Evolutionary conservation across 2,888 invertebrate species (phyloP).

Genomic region (Adelphocoris suturalis): DNA sequence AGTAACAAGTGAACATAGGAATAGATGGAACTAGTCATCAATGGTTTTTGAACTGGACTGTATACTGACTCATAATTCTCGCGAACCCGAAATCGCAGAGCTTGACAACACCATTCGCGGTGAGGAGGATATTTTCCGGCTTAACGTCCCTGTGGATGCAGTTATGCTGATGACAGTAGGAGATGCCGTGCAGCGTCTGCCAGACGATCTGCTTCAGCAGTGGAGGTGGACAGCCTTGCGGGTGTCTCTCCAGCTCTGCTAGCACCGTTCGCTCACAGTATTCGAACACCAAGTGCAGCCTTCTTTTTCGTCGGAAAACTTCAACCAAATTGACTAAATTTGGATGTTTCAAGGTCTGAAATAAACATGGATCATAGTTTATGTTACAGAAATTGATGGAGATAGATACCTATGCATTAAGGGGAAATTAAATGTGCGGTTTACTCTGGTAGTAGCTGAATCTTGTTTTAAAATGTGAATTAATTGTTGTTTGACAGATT

Average conservation of each 20-base stretch:
- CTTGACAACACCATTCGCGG: conserved; percentile 95
- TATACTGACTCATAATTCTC: conserved; percentile 89
- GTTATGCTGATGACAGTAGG: conserved; percentile 97
- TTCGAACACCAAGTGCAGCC: conserved; percentile 98
- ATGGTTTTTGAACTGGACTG: too few relatives aligned
- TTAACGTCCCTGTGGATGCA: conserved; percentile 98
- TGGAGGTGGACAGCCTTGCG: conserved; percentile 93
- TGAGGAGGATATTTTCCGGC: conserved; percentile 98
- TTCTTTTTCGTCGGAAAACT: conserved; percentile 96
- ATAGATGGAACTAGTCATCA: too few relatives aligned
- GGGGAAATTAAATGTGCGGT: too few relatives aligned
- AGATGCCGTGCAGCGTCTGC: conserved; percentile 96
- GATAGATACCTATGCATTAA: too few relatives aligned
- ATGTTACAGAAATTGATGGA: too few relatives aligned
- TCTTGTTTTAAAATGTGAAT: too few relatives aligned
- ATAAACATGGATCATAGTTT: conserved; percentile 73
- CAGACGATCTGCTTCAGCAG: conserved; percentile 95
- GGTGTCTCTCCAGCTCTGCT: conserved; percentile 96
- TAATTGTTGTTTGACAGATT: too few relatives aligned
- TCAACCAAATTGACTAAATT: conserved; percentile 98
- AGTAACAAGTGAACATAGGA: not conserved
- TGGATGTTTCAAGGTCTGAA: conserved; percentile 97
- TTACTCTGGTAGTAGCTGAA: too few relatives aligned
- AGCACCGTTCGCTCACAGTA: conserved; percentile 98
- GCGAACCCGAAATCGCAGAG: conserved; percentile 99